phyloP scores from a whole-genome alignment of 2,113 vertebrate species.

The Microcebus griseorufus region DNA sequence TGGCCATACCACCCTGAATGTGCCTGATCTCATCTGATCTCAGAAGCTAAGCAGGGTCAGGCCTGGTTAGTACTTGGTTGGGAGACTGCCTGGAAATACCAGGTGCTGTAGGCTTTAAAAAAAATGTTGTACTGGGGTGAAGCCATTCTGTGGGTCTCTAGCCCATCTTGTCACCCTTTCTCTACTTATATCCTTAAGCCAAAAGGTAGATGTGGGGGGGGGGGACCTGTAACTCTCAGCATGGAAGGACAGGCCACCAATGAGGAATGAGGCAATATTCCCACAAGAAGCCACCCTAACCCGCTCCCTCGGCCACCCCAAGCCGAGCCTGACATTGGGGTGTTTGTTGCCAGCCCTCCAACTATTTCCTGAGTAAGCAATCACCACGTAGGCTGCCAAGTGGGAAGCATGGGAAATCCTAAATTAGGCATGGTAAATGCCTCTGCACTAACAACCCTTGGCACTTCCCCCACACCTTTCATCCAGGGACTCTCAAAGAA shows the following conservation, averaged over 20 bases:
- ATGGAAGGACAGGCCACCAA: background rate
- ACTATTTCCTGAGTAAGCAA: conserved; percentile 23
- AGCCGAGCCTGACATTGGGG: background rate
- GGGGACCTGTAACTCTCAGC: background rate
- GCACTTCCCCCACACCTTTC: conserved; percentile 45
- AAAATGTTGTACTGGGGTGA: too few relatives aligned
- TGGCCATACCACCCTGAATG: too few relatives aligned
- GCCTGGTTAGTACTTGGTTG: too few relatives aligned
- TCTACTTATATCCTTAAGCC: background rate
- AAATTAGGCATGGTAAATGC: background rate
- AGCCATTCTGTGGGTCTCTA: background rate
- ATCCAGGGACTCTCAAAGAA: conserved; percentile 66
- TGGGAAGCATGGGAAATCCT: background rate
- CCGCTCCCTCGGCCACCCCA: background rate
- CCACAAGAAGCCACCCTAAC: rapidly evolving
- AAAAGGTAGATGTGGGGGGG: rapidly evolving
- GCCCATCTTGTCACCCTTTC: background rate
- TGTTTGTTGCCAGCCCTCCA: background rate
- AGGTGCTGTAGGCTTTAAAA: too few relatives aligned
- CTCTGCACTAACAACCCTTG: conserved; percentile 44
- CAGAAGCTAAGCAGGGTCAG: too few relatives aligned
- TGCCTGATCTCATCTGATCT: too few relatives aligned
- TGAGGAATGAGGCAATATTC: background rate
- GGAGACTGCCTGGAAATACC: too few relatives aligned
- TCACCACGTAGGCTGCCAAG: background rate